phyloP scores from a whole-genome alignment of 30 jellyfish, hydroid and myxozoan genomes.

The Calvadosia cruxmelitensis region DNA sequence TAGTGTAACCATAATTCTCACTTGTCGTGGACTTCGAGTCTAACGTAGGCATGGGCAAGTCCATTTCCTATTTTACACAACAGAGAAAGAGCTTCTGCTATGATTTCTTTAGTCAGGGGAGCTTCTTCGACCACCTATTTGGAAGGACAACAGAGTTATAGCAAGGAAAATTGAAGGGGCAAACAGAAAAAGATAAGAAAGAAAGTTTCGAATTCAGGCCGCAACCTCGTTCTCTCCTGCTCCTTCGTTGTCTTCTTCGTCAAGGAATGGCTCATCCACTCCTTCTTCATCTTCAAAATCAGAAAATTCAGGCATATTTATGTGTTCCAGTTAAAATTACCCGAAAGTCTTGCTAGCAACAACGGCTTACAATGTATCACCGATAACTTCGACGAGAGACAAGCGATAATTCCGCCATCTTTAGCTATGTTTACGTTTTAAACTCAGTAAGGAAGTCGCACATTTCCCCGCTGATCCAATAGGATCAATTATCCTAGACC shows the following conservation, averaged over 20 bases:
- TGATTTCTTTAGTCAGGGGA: conserved; percentile 65
- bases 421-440: too few species aligned
- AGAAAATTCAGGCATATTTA: conserved; percentile 61
- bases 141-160: background rate
- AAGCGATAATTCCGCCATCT: too few species aligned
- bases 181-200: too few species aligned
- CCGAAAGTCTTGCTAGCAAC: too few species aligned
- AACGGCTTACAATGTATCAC: too few species aligned
- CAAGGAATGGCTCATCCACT: conserved; percentile 64
- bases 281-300: conserved; percentile 86
- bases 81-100: conserved; percentile 51
- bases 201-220: too few species aligned
- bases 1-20: too few species aligned
- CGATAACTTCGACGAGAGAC: too few species aligned
- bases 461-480: too few species aligned
- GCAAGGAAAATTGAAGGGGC: background rate
- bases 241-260: conserved; percentile 41
- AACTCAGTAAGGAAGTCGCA: too few species aligned
- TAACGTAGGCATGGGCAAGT: conserved; percentile 88
- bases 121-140: conserved; percentile 51
- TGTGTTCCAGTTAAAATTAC: background rate
- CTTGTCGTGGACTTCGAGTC: conserved; percentile 73
- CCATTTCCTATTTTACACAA: conserved; percentile 91
- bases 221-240: conserved; percentile 49
- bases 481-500: too few species aligned